phyloP scores from a whole-genome alignment of 2,113 vertebrate genomes.

The Coracopsis vasa region DNA sequence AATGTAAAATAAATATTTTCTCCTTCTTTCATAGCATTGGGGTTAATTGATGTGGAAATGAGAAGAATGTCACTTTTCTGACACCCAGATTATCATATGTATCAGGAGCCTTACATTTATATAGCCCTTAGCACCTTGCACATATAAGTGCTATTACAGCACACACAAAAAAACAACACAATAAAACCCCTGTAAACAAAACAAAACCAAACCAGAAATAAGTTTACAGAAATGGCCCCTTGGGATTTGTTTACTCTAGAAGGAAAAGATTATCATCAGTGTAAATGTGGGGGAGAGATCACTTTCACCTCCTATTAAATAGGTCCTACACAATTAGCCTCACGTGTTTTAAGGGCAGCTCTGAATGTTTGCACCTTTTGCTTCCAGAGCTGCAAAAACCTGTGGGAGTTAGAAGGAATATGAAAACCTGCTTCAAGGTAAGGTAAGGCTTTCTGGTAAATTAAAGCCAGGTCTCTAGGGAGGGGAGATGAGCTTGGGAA shows the following conservation, averaged over 20 bases:
- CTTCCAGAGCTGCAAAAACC: neutral
- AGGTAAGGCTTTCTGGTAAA: neutral
- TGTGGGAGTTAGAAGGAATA: neutral
- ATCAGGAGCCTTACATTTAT: neutral
- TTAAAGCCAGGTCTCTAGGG: neutral
- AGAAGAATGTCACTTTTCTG: neutral
- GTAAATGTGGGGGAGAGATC: fast-evolving
- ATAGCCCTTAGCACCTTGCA: neutral
- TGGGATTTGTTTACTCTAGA: neutral
- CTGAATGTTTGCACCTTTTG: neutral
- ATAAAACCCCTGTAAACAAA: neutral
- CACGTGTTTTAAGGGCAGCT: neutral
- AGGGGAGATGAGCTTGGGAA: neutral
- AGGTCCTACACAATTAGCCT: neutral
- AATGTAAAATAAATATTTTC: neutral
- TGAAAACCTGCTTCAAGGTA: neutral
- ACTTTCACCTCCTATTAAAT: neutral
- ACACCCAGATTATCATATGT: neutral
- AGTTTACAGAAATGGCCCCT: neutral
- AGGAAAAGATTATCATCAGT: neutral
- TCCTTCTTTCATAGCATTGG: neutral
- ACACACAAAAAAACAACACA: neutral
- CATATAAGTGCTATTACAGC: neutral
- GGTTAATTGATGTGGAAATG: neutral
- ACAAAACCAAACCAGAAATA: neutral